Conservation (phyloP, 35 echinoderm and acorn worm species). For the Ophioderma brevispina region DNA sequence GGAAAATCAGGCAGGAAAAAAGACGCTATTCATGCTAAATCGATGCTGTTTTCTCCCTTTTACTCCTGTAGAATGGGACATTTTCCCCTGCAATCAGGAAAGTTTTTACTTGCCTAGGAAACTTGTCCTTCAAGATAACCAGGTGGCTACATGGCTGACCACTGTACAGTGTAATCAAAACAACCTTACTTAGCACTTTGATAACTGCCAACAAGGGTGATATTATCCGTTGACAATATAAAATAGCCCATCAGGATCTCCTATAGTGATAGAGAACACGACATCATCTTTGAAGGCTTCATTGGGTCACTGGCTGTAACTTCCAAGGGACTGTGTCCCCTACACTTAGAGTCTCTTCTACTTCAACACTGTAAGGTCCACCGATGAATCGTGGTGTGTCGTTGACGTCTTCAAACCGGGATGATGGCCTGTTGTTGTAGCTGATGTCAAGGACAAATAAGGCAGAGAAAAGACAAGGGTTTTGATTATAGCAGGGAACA, state of each 20-base stretch:
- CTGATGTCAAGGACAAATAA: too few relatives aligned
- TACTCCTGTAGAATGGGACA: too few relatives aligned
- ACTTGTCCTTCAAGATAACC: too few relatives aligned
- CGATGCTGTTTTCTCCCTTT: too few relatives aligned
- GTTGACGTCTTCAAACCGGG: constrained; percentile 55
- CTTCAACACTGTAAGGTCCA: not conserved
- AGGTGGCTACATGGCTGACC: too few relatives aligned
- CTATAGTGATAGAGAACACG: constrained; percentile 45
- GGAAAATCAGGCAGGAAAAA: too few relatives aligned
- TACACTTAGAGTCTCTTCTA: constrained; percentile 47
- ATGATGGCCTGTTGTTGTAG: constrained; percentile 58
- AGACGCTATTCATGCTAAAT: too few relatives aligned
- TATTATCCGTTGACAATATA: constrained; percentile 65
- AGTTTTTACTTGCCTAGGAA: too few relatives aligned
- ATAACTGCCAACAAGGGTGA: constrained; percentile 65
- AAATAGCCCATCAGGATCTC: constrained; percentile 54
- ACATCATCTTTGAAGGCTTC: constrained; percentile 53
- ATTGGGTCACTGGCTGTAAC: constrained; percentile 66
- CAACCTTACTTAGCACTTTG: constrained; percentile 44
- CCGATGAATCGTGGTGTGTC: constrained; percentile 68
- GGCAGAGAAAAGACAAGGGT: too few relatives aligned
- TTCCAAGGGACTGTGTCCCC: constrained; percentile 65
- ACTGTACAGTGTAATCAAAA: too few relatives aligned
- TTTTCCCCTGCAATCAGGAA: too few relatives aligned
- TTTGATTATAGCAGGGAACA: too few relatives aligned